A percentile compares a stretch with the other conserved stretches of the same genome.
Conservation (phyloP, 1,140 invertebrate genomes). For the Trichonephila inaurata region DNA sequence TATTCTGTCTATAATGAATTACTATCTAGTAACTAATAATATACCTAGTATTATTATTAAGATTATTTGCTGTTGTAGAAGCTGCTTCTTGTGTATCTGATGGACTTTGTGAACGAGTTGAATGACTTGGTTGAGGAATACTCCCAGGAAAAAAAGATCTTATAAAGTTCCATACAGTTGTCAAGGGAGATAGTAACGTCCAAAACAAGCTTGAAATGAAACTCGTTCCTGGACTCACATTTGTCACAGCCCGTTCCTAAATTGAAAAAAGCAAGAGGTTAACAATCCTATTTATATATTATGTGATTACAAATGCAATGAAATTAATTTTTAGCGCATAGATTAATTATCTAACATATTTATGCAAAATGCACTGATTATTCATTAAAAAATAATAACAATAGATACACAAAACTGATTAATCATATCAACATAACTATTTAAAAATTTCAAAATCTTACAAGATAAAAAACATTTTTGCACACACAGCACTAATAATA, state of each 20-base stretch:
- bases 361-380: too few relatives aligned
- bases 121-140: not conserved
- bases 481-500: too few relatives aligned
- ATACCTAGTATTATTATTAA: conserved; percentile 13
- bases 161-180: conserved; percentile 52
- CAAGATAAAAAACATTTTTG: too few relatives aligned
- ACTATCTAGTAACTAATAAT: not conserved
- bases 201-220: conserved; percentile 30
- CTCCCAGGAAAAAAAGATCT: conserved; percentile 46
- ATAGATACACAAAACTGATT: too few relatives aligned
- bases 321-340: too few relatives aligned
- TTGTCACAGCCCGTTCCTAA: conserved; percentile 51
- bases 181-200: conserved; percentile 36
- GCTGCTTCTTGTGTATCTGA: not conserved
- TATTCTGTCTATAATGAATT: too few relatives aligned
- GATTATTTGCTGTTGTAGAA: not conserved
- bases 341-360: too few relatives aligned
- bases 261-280: not conserved
- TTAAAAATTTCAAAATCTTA: too few relatives aligned
- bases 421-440: too few relatives aligned
- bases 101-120: not conserved
- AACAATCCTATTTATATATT: too few relatives aligned
- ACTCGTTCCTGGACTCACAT: not conserved
- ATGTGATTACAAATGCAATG: too few relatives aligned
- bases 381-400: too few relatives aligned